These are phyloP conservation scores for Halcyon chelicuti DNA, from an alignment of 2,797 vertebrate species.

Conservation along the genomic window DNA sequence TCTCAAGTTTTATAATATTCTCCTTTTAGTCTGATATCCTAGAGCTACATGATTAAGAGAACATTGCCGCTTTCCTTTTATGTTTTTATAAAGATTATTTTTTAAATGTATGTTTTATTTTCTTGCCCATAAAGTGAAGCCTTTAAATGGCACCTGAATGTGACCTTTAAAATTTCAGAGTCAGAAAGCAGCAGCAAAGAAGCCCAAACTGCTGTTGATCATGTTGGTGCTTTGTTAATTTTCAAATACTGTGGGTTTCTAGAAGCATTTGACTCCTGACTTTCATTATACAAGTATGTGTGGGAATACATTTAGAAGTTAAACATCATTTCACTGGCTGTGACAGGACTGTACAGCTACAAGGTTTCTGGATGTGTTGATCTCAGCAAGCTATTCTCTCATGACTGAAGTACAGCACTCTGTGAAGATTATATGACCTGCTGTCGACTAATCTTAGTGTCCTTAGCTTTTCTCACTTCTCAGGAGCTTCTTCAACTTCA, in stretches of 20 bases:
- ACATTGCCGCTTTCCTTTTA: neutral
- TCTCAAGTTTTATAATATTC: neutral
- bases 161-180: neutral
- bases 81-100: neutral
- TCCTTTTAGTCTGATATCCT: neutral
- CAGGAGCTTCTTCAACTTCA: neutral
- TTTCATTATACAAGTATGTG: neutral
- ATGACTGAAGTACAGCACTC: neutral
- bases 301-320: neutral
- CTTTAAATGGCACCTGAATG: neutral
- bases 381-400: neutral
- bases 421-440: neutral
- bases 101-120: accelerated
- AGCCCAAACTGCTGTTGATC: neutral
- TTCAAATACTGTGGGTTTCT: neutral
- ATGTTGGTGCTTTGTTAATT: neutral
- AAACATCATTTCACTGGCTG: neutral
- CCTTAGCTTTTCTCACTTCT: neutral
- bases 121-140: neutral
- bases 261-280: neutral
- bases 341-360: neutral
- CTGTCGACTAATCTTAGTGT: neutral
- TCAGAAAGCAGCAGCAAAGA: neutral
- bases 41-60: neutral
- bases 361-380: neutral